A percentile compares a stretch with the other conserved stretches of the same genome.
These are phyloP conservation scores for Napeogenes sylphis DNA, from an alignment of 2,888 invertebrate genomes.

Conservation along the genomic window DNA sequence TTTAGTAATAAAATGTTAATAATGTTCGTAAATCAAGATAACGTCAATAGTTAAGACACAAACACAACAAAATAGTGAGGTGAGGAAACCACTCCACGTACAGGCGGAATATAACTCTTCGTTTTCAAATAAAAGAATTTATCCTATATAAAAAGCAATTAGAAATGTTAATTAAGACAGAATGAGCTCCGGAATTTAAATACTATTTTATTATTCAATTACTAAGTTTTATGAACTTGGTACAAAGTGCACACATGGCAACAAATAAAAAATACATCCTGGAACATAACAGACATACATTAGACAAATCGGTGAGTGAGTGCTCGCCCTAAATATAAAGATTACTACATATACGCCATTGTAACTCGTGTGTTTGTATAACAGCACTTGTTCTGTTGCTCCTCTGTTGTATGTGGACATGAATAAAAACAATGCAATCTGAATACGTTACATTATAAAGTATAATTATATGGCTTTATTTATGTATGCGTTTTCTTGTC, in stretches of 20 bases:
- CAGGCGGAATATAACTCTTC: slow-evolving; percentile 23
- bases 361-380: slow-evolving; percentile 28
- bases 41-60: slow-evolving; percentile 67
- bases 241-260: too few species aligned
- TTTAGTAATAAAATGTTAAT: slow-evolving; percentile 72
- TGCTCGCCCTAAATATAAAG: slow-evolving; percentile 14
- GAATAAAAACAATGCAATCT: slow-evolving; percentile 50
- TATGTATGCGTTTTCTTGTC: slow-evolving; percentile 28
- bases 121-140: neutral
- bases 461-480: slow-evolving; percentile 42
- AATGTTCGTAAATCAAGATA: slow-evolving; percentile 74
- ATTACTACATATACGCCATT: slow-evolving; percentile 19
- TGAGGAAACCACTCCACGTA: slow-evolving; percentile 56
- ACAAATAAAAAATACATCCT: neutral
- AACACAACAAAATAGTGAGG: slow-evolving; percentile 63
- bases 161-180: neutral
- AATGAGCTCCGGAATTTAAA: neutral
- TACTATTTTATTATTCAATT: too few species aligned
- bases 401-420: slow-evolving; percentile 44
- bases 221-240: too few species aligned
- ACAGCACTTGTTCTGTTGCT: slow-evolving; percentile 34
- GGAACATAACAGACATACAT: neutral
- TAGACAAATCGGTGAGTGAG: neutral
- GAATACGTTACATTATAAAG: slow-evolving; percentile 46
- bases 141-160: slow-evolving; percentile 1